Base-by-base conservation (phyloP, 2,113 vertebrate species). In the Microtus richardsoni region DNA sequence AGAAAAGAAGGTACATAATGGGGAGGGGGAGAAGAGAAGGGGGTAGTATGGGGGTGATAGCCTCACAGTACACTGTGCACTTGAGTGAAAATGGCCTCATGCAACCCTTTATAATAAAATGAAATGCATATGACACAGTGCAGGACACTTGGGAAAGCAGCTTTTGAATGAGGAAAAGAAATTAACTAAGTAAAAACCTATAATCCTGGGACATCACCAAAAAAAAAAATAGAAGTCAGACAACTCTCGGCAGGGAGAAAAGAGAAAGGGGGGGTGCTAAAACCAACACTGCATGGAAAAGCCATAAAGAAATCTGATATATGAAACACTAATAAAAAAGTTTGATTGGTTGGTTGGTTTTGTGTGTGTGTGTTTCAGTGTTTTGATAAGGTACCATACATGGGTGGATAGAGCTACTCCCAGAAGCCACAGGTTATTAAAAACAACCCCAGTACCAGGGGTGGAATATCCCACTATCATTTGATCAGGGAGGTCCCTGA, bases 61-160 rank as follows among this genome's bases (percentile, higher is more conserved):
- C 30, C 54, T 58, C 52, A 58, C 24, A 26, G 22, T 41, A 41
- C 58, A 41, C 10, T 62, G 7, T 26, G 36, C 7, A 7, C 36
- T 39, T 14, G 5, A 3, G 54, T 41, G 22, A 58, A 82, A 82
- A 82, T 60, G 36, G n/a, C 54, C 26, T 64, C 30, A 11, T 84
- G 16, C 44, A 58, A 62, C 24, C n/a, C 79, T 62, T 39, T 17
- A 62, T 28, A 83, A 62, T 89, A 78, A 89, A 86, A 22, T 30
- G 39, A 84, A 77, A 93, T 41, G 14, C 39, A 47, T 36, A 87
- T 79, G 24, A 30, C 28, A 80, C 28, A 80, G 7, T 60, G 73
- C 7, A 83, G 74, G 16, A 24, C 39, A n/a, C 91, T 89, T 94
- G 36, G 36, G 94, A 80, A 91, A 33, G 44, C 79, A 96, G 71